Evolutionary conservation across 2,888 invertebrate genomes (phyloP), one percentile per base, ranked within the genome.

Genomic region (Synanthedon formicaeformis): DNA sequence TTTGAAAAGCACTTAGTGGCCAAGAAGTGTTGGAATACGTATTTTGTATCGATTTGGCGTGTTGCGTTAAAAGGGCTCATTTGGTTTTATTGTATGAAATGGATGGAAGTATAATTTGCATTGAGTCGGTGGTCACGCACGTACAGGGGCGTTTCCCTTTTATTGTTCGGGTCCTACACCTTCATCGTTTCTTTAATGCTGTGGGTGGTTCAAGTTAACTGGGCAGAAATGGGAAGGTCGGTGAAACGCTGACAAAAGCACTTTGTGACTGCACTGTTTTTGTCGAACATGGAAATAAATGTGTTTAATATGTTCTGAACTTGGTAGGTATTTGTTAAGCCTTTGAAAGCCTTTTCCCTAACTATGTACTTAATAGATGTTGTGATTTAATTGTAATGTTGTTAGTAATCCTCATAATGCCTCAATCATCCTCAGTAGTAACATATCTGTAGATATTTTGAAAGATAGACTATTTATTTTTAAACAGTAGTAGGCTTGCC

Each of bases 51-150:
- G 83, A 85, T 82, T 81, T 78, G 71, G 73, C 75, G 69, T 82
- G 81, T 84, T 75, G 81, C 82, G 82, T 82, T 84, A 81, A 85
- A 83, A 83, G 82, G 79, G 75, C 83, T 84, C 82, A 85, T 83
- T 83, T 83, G 78, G 81, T 78, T 83, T 83, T 82, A 83, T 83
- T 85, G 80, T 82, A 83, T 77, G 76, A 78, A 82, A 81, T 82
- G 79, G 79, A 81, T 82, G 78, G 78, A 76, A 79, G 78, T 79
- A 77, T 82, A 83, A 85, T 85, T 85, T 86, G 83, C 85, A 85
- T 84, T 78, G 78, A 80, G 76, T 71, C 71, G 73, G 75, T 75
- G 85, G 83, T 81, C 84, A 85, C 84, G 84, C 84, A 84, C 83
- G 71, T 59, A 60, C 69, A 56, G 62, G 64, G 73, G 72, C 63